Evolutionary conservation across 2,113 vertebrate species (phyloP), one percentile per base, ranked within the genome.

Genomic region (Carassius auratus): DNA sequence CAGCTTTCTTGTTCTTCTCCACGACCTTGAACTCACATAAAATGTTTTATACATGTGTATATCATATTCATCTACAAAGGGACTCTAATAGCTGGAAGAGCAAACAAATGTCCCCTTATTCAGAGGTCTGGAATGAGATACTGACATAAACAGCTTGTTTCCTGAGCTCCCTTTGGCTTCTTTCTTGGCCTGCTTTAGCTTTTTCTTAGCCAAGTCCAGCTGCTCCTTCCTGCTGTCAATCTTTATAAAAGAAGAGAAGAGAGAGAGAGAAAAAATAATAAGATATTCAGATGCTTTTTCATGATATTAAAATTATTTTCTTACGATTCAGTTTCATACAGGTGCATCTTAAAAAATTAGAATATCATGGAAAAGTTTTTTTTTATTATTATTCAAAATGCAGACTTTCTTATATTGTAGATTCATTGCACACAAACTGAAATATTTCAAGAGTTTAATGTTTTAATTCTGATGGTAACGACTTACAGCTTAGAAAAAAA

Each of bases 171-270:
- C 89, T 87, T 94, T 94, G 15, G 89, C 85, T n/a, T 91, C 90
- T 86, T 91, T 91, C 87, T 96, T 95, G 26, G 91, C 91, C 83
- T 93, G 88, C 81, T 93, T 92, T 84, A 94, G 86, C 69, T 95
- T 92, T 0, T 85, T 89, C 81, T 95, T 93, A 21, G 91, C 91
- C 1, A 93, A 86, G 8, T 61, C 19, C 87, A 95, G 86, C 88
- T 90, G 89, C 57, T 94, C 92, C 85, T 91, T 95, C 75, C 91
- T 90, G 55, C 42, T 84, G 9, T 93, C 94, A 84, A 94, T 88
- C 92, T 94, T 61, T 8, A 45, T 23, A 5, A 10, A 9, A 75
- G 10, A 12, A 7, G 38, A 8, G 7, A 33, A 52, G 48, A 36
- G 84, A 50, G 85, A 0, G 3, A 45, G 76, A 30, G 14, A 23